These are phyloP conservation scores for Diplodus puntazzo DNA, from an alignment of 2,797 vertebrate genomes.

Conservation along the genomic window DNA sequence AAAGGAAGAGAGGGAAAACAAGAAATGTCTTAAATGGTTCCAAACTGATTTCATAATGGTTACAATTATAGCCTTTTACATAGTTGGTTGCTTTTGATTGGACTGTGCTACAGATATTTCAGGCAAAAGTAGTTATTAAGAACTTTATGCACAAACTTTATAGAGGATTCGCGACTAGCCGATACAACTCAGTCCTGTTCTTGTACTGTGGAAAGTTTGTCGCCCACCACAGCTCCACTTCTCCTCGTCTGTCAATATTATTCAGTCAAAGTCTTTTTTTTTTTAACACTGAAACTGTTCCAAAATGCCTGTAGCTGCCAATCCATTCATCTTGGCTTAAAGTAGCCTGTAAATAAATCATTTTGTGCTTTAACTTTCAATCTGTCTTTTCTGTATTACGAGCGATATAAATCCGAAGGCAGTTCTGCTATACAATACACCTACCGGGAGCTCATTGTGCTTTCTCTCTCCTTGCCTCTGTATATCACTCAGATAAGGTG, in stretches of 20 bases:
- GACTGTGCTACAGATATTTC: not conserved
- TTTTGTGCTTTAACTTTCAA: not conserved
- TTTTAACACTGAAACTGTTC: not conserved
- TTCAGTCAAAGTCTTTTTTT: not conserved
- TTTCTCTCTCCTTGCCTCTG: not conserved
- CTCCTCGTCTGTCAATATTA: not conserved
- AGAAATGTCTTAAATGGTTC: no score
- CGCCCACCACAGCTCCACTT: not conserved
- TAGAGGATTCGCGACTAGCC: no score
- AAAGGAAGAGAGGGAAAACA: no score
- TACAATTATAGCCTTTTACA: no score
- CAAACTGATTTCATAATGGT: no score
- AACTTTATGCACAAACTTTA: not conserved
- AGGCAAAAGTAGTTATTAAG: not conserved
- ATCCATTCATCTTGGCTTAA: not conserved
- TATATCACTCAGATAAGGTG: constrained; percentile 23
- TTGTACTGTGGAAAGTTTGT: not conserved
- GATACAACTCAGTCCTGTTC: not conserved
- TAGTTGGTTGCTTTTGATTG: not conserved
- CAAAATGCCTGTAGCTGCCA: not conserved
- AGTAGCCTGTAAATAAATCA: constrained; percentile 6
- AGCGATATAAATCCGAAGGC: not conserved
- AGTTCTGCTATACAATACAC: not conserved
- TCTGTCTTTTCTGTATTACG: not conserved
- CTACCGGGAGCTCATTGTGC: not conserved